Conservation (phyloP, 2,797 vertebrate species). For the Rhinatrema bivittatum region DNA sequence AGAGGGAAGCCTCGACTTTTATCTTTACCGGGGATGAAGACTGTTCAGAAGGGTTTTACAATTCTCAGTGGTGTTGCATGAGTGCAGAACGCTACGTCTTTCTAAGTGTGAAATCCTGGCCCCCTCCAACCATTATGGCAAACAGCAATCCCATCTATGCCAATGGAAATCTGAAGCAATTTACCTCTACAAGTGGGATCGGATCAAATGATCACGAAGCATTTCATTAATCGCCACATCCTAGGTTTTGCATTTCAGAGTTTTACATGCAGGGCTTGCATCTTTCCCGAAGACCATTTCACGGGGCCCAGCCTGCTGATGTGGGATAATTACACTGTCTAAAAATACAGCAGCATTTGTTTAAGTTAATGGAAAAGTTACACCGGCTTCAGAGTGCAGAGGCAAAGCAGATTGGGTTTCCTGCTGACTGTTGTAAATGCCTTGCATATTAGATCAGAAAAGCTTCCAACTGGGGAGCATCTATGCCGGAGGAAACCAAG, state of each 20-base stretch:
- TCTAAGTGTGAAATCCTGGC: conserved; percentile 41
- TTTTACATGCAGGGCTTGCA: conserved; percentile 45
- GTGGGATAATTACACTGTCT: conserved; percentile 54
- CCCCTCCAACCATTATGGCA: conserved; percentile 32
- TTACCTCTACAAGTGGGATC: conserved; percentile 42
- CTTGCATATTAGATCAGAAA: conserved; percentile 45
- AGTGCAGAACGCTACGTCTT: conserved; percentile 29
- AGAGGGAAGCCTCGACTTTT: conserved; percentile 28
- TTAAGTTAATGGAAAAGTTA: conserved; percentile 55
- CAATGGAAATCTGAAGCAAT: conserved; percentile 53
- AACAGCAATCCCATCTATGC: conserved; percentile 42
- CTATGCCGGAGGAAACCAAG: conserved; percentile 33
- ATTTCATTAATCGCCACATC: conserved; percentile 60
- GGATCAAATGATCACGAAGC: conserved; percentile 45
- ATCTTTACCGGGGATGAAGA: conserved; percentile 26
- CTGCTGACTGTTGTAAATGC: conserved; percentile 56
- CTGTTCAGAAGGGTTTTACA: conserved; percentile 21
- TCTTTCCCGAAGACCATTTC: conserved; percentile 39
- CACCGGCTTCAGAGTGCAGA: conserved; percentile 34
- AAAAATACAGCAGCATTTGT: conserved; percentile 70
- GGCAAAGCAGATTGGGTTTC: conserved; percentile 56
- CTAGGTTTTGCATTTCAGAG: conserved; percentile 51
- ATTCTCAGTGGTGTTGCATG: conserved; percentile 24
- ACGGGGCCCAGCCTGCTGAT: conserved; percentile 48
- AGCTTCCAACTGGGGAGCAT: conserved; percentile 19